phyloP scores from a whole-genome alignment of 2,888 invertebrate genomes.

The Apotomis betuletana region DNA sequence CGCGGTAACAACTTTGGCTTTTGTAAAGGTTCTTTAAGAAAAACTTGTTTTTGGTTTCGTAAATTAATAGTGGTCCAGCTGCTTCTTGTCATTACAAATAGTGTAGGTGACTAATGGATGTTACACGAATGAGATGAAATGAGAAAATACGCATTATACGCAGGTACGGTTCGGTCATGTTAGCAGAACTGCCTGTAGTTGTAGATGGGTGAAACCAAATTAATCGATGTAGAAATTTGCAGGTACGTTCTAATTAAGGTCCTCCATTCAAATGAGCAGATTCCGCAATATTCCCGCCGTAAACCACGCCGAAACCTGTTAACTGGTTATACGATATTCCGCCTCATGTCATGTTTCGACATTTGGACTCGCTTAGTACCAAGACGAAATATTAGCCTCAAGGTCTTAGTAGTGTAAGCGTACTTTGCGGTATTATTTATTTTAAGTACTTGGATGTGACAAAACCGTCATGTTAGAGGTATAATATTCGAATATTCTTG shows the following conservation, averaged over 20 bases:
- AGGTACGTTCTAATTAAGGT: background rate
- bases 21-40: conserved; percentile 8
- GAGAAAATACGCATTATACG: too few relatives aligned
- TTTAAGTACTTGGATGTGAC: background rate
- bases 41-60: conserved; percentile 11
- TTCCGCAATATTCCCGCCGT: conserved; percentile 18
- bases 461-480: background rate
- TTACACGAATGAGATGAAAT: too few relatives aligned
- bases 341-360: conserved; percentile 14
- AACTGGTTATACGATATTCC: background rate
- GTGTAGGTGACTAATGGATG: too few relatives aligned
- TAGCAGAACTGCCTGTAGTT: background rate
- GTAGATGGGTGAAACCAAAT: background rate
- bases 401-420: background rate
- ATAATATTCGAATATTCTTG: too few relatives aligned
- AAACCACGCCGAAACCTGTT: conserved; percentile 19
- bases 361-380: conserved; percentile 15
- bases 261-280: conserved; percentile 12
- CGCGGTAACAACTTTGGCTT: conserved; percentile 40
- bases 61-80: background rate
- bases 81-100: background rate
- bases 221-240: background rate
- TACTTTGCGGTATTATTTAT: background rate
- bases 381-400: conserved; percentile 19
- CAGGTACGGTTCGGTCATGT: too few relatives aligned